A percentile compares a stretch with the other conserved stretches of the same genome.
Conservation (phyloP, 1,140 invertebrate genomes). For the Cydia fagiglandana region DNA sequence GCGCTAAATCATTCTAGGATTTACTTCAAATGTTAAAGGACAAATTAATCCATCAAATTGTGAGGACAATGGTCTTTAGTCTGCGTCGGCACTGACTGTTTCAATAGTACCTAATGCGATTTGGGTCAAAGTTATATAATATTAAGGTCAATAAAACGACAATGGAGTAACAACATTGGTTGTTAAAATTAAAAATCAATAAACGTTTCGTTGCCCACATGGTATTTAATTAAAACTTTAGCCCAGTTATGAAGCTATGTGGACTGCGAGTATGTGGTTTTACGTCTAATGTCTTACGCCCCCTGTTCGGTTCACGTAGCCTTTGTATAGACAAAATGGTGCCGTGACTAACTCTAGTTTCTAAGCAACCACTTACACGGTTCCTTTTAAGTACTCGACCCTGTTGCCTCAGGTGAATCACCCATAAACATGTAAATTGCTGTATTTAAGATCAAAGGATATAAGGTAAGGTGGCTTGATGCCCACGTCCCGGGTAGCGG, state of each 20-base stretch:
- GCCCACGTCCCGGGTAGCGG: background rate
- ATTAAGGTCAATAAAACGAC: background rate
- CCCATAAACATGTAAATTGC: slow-evolving; percentile 29
- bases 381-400: background rate
- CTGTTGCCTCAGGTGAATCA: background rate
- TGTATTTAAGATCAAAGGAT: slow-evolving; percentile 31
- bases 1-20: no score
- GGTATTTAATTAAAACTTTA: background rate
- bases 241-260: background rate
- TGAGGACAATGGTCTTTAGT: no score
- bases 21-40: no score
- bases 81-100: background rate
- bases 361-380: slow-evolving; percentile 1
- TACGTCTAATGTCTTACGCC: background rate
- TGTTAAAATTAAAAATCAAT: no score
- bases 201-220: background rate
- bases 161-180: background rate
- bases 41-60: no score
- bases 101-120: background rate
- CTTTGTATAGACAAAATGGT: background rate
- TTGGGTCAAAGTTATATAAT: background rate
- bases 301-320: background rate
- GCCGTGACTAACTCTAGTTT: background rate
- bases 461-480: background rate
- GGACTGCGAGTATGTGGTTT: background rate